Base-by-base conservation (phyloP, 2,113 vertebrate genomes). In the Platichthys flesus region DNA sequence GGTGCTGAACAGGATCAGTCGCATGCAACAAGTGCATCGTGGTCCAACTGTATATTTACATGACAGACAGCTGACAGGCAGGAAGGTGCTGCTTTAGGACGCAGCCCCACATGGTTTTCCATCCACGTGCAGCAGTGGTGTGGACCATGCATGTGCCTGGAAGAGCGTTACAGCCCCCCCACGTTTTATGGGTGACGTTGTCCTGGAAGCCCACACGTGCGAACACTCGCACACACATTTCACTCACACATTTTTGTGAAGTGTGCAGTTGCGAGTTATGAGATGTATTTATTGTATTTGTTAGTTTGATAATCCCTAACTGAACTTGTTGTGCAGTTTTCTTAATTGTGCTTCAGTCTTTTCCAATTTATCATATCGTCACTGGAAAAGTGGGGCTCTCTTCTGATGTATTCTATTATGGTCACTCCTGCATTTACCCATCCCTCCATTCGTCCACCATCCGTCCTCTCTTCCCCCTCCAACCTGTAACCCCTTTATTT, bases 381-480 rank as follows among this genome's bases (percentile, higher is more conserved):
- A 6, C 7, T 51, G 4, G 2, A 51, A 51, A 56, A 52, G 31
- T 58, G 15, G n/a, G 31, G 14, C 76, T 16, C 40, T 42, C 40
- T 24, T 18, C 20, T 74, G 4, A 54, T 84, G 23, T 71, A 52
- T 84, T 88, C 61, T 72, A 68, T 26, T 61, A 51, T 51, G 47
- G 47, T 51, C 47, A 9, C n/a, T 24, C 54, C 52, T 24, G 42
- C 28, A 61, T 71, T 60, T 16, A 47, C 35, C 42, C 1, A 18
- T 45, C 37, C 45, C 15, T 24, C 20, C 23, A 16, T 72, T 42
- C 49, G 67, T 54, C 47, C n/a, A 54, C 21, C 28, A 52, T 10
- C 31, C 5, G 0, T n/a, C 20, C 71, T 9, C 37, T 51, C 3
- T 42, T 15, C 40, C 31, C 28, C 18, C 42, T 47, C 5, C 40